Conservation (phyloP, 2,888 invertebrate genomes). For the Boloria selene region DNA sequence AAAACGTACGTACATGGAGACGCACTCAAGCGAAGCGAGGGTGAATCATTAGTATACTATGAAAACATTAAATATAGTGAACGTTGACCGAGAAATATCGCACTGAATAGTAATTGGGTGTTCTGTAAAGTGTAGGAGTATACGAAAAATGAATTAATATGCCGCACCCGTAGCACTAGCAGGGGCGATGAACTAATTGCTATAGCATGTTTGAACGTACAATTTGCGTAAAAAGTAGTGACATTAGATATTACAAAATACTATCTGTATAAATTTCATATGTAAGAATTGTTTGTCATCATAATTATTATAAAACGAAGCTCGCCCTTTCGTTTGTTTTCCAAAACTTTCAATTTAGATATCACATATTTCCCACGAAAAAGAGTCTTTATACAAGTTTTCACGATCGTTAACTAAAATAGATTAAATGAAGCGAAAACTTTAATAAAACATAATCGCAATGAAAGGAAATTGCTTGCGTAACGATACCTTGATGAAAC, state of each 20-base stretch:
- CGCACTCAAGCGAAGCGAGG: no score
- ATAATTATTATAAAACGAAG: no score
- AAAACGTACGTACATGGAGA: no score
- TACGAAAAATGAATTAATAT: constrained; percentile 15
- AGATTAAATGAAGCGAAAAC: constrained; percentile 29
- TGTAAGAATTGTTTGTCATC: no score
- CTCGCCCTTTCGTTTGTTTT: no score
- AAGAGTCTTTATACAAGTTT: no score
- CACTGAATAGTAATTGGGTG: not conserved
- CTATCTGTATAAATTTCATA: not conserved
- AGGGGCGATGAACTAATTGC: constrained; percentile 23
- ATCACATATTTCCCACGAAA: no score
- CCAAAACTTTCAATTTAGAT: no score
- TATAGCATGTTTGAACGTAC: constrained; percentile 3
- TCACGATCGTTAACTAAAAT: not conserved
- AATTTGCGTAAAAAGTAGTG: constrained; percentile 12
- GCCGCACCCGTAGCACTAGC: constrained; percentile 24
- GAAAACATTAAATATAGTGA: no score
- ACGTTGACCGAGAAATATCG: not conserved
- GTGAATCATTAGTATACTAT: no score
- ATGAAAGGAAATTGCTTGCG: constrained; percentile 37
- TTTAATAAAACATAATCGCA: constrained; percentile 30
- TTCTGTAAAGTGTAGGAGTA: not conserved
- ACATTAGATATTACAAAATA: not conserved
- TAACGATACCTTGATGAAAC: constrained; percentile 29